These are phyloP conservation scores for Etheostoma cragini DNA, from an alignment of 2,113 vertebrate species.

Conservation along the genomic window DNA sequence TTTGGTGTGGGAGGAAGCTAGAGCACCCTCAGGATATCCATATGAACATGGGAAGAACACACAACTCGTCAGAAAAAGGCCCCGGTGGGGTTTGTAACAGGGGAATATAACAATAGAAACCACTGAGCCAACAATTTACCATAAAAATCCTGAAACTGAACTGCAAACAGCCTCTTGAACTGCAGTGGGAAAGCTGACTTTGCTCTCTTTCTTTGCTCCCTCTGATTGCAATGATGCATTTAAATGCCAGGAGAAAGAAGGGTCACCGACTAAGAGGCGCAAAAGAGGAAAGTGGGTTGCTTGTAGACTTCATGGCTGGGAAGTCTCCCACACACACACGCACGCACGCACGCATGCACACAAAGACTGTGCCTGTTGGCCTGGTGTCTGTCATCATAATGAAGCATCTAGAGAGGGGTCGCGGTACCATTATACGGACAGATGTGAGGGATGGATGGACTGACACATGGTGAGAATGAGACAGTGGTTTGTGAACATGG, in stretches of 20 bases:
- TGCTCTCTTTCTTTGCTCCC: neutral
- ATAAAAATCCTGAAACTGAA: slow-evolving; percentile 2
- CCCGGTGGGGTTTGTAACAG: slow-evolving; percentile 16
- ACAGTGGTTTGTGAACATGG: slow-evolving; percentile 16
- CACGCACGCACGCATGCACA: slow-evolving; percentile 15
- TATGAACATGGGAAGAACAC: slow-evolving; percentile 17
- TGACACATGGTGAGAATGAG: slow-evolving; percentile 32
- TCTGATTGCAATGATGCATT: slow-evolving; percentile 25
- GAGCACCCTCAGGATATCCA: slow-evolving; percentile 37
- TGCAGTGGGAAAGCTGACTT: slow-evolving; percentile 1
- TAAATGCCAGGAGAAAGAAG: slow-evolving; percentile 22
- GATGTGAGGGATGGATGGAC: slow-evolving; percentile 47
- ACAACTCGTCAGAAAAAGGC: neutral
- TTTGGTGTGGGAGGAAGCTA: slow-evolving; percentile 49
- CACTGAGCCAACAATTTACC: neutral
- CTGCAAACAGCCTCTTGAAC: neutral
- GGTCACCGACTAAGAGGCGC: slow-evolving; percentile 16
- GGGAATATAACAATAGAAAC: neutral
- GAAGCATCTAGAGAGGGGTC: slow-evolving; percentile 57
- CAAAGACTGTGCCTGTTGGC: slow-evolving; percentile 7
- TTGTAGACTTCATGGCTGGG: slow-evolving; percentile 20
- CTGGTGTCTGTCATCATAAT: slow-evolving; percentile 65
- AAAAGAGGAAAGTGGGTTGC: slow-evolving; percentile 30
- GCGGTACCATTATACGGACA: slow-evolving; percentile 41
- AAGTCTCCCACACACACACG: slow-evolving; percentile 4